phyloP scores from a whole-genome alignment of 2,888 invertebrate genomes.

The Ochropacha duplaris region DNA sequence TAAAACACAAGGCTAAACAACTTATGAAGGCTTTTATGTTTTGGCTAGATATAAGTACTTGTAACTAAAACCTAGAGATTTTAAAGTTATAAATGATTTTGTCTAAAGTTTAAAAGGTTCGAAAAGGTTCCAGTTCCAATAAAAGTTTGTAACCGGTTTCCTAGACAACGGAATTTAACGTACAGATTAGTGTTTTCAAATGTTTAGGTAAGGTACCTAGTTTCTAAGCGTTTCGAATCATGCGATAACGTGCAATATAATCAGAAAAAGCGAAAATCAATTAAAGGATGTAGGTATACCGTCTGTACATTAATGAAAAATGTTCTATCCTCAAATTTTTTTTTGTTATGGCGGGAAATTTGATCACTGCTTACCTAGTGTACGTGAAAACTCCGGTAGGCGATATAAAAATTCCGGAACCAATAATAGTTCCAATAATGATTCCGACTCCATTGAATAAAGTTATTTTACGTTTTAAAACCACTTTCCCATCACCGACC shows the following conservation, averaged over 20 bases:
- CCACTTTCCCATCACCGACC: slow-evolving; percentile 81
- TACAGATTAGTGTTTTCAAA: not conserved
- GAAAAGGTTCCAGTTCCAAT: too few relatives aligned
- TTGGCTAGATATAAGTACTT: too few relatives aligned
- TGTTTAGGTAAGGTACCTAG: not conserved
- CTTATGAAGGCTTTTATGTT: too few relatives aligned
- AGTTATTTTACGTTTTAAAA: slow-evolving; percentile 91
- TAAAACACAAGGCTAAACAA: too few relatives aligned
- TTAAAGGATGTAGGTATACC: not conserved
- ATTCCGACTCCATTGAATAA: slow-evolving; percentile 93
- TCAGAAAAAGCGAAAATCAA: not conserved
- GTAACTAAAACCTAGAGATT: too few relatives aligned
- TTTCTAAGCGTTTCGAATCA: slow-evolving; percentile 5
- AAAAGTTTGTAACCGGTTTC: not conserved
- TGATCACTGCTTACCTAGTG: slow-evolving; percentile 77
- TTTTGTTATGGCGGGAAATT: slow-evolving; percentile 50
- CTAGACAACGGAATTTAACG: not conserved
- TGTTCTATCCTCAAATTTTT: slow-evolving; percentile 13
- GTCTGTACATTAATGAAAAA: slow-evolving; percentile 10
- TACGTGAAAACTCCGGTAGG: slow-evolving; percentile 90
- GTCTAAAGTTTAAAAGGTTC: too few relatives aligned
- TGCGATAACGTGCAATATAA: slow-evolving; percentile 1
- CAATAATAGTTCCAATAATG: slow-evolving; percentile 94
- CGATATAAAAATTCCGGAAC: slow-evolving; percentile 95
- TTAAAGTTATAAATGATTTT: too few relatives aligned